These are phyloP conservation scores for Nephrotoma appendiculata DNA, from an alignment of 2,888 invertebrate genomes.

Conservation along the genomic window DNA sequence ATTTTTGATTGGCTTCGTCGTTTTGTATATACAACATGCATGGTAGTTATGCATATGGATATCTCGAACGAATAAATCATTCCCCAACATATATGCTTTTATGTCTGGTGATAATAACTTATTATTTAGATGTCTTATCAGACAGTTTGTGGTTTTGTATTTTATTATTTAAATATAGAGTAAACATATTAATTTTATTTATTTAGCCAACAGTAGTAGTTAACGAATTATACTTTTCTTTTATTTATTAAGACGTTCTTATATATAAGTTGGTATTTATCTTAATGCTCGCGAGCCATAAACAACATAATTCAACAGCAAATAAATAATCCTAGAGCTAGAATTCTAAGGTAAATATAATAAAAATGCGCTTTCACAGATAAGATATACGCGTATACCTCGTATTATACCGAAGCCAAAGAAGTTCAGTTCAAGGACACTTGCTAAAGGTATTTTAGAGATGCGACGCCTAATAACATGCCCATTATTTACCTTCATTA, in stretches of 20 bases:
- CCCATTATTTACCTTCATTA: background rate
- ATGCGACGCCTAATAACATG: background rate
- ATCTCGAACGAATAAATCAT: background rate
- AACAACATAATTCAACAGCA: background rate
- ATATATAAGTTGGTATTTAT: background rate
- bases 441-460: background rate
- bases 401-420: no score
- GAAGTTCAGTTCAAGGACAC: background rate
- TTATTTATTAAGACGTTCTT: background rate
- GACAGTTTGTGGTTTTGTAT: background rate
- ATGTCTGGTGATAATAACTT: background rate
- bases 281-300: background rate
- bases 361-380: background rate
- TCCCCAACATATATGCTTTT: background rate
- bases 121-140: background rate
- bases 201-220: background rate
- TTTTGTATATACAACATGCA: background rate
- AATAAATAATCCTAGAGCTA: background rate
- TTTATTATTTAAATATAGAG: background rate
- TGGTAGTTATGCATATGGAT: background rate
- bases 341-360: no score
- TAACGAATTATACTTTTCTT: background rate
- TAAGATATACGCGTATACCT: background rate
- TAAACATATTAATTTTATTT: background rate
- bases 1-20: background rate